These are phyloP conservation scores for Wiebesia pumilae DNA, from an alignment of 1,140 invertebrate genomes.

Conservation along the genomic window DNA sequence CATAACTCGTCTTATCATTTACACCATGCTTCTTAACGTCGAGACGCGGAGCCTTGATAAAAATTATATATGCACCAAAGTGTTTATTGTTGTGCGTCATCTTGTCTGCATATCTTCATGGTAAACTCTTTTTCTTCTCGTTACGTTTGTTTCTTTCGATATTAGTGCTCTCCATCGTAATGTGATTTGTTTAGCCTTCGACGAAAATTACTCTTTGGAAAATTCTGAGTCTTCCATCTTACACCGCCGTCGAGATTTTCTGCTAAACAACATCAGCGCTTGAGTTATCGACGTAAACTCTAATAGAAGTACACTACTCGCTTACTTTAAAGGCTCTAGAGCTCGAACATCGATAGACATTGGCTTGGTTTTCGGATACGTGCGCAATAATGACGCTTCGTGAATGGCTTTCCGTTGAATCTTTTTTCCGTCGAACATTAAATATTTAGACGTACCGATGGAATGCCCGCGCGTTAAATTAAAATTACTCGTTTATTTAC, in stretches of 20 bases:
- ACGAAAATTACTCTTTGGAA: too few species aligned
- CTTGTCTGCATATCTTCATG: not conserved
- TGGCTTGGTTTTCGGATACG: not conserved
- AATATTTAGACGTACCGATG: conserved; percentile 23
- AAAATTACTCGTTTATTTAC: not conserved
- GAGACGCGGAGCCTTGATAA: not conserved
- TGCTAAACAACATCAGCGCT: not conserved
- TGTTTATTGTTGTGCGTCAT: conserved; percentile 2
- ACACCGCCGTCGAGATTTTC: too few species aligned
- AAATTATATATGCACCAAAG: not conserved
- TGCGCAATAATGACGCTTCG: not conserved
- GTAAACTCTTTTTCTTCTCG: not conserved
- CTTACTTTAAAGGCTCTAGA: not conserved
- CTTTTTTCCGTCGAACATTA: not conserved
- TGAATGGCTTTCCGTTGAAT: not conserved
- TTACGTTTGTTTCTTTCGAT: not conserved
- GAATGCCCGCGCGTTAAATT: not conserved
- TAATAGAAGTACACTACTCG: not conserved
- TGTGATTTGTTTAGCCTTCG: too few species aligned
- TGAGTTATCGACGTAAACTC: not conserved
- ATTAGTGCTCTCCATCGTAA: too few species aligned
- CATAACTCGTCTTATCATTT: not conserved
- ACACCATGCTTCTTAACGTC: not conserved
- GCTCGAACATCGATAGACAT: not conserved
- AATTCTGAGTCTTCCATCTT: too few species aligned